A percentile compares a stretch with the other conserved stretches of the same genome.
Evolutionary conservation across 2,888 invertebrate species (phyloP).

Genomic region (Sphaerophoria rueppellii): DNA sequence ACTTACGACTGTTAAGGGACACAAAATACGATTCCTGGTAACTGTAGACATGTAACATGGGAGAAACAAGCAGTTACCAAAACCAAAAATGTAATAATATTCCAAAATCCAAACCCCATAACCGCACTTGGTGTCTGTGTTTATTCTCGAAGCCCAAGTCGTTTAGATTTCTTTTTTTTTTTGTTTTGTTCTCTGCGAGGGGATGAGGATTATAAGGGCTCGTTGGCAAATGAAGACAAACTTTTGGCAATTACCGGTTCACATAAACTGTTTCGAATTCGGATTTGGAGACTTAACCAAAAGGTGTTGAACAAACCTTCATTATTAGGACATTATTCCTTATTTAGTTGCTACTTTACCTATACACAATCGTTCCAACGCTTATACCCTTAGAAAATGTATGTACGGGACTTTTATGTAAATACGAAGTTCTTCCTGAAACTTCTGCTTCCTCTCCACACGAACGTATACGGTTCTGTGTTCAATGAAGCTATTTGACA

Average conservation of each 20-base stretch:
- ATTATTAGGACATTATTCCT: conserved; percentile 66
- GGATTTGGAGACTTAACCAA: conserved; percentile 42
- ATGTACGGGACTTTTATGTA: conserved; percentile 2
- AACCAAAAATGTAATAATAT: conserved; percentile 14
- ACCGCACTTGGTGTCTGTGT: conserved; percentile 23
- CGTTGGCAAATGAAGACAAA: conserved; percentile 68
- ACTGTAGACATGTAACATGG: no score
- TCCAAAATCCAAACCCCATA: conserved; percentile 2
- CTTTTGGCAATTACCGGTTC: conserved; percentile 67
- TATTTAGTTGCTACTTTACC: conserved; percentile 57
- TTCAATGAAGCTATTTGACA: background rate
- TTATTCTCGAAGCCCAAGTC: conserved; percentile 20
- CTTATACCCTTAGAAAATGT: no score
- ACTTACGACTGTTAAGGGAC: conserved; percentile 33
- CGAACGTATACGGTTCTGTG: background rate
- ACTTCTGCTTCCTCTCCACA: background rate
- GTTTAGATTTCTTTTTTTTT: conserved; percentile 19
- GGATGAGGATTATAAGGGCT: conserved; percentile 1
- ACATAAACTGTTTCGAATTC: conserved; percentile 56
- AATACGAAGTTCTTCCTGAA: conserved; percentile 29
- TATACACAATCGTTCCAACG: background rate
- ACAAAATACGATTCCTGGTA: conserved; percentile 15
- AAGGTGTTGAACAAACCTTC: conserved; percentile 65
- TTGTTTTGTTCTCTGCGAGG: background rate
- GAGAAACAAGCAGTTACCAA: background rate